Conservation (phyloP, 2,113 vertebrate genomes). For the Microtus oregoni region DNA sequence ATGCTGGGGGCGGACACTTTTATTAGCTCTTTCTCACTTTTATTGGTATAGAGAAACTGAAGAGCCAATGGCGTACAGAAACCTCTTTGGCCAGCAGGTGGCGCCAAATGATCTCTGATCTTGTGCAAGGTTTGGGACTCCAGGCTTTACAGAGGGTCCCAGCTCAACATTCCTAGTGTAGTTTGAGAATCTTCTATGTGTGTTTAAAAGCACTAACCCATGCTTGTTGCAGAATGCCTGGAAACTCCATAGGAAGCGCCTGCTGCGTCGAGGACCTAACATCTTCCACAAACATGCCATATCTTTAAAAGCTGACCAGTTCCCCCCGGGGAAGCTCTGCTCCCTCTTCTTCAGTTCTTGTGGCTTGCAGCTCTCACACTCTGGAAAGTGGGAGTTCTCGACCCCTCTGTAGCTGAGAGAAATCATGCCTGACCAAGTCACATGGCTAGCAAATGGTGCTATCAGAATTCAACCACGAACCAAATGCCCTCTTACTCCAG, state of each 20-base stretch:
- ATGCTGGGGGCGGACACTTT: not conserved
- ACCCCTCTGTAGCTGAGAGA: not conserved
- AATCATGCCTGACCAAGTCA: not conserved
- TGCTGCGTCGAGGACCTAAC: not conserved
- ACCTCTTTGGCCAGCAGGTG: slow-evolving; percentile 39
- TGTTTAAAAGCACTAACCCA: accelerated
- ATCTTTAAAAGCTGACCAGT: not conserved
- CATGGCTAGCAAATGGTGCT: accelerated
- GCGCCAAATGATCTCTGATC: slow-evolving; percentile 36
- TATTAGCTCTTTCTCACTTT: not conserved
- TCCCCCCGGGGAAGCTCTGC: accelerated
- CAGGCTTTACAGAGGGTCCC: accelerated
- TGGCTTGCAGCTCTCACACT: not conserved
- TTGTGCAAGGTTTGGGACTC: accelerated
- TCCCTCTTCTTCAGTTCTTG: not conserved
- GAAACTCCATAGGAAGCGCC: accelerated
- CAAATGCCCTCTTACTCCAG: accelerated
- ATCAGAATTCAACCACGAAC: not conserved
- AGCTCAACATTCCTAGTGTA: not conserved
- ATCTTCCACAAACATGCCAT: accelerated
- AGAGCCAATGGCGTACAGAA: accelerated
- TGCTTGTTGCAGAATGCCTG: accelerated
- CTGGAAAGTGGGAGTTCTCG: not conserved
- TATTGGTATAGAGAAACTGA: not conserved
- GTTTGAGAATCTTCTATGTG: not conserved